Evolutionary conservation across 2,113 vertebrate species (phyloP), one percentile per base, ranked within the genome.

Genomic region (Phrynosoma platyrhinos): DNA sequence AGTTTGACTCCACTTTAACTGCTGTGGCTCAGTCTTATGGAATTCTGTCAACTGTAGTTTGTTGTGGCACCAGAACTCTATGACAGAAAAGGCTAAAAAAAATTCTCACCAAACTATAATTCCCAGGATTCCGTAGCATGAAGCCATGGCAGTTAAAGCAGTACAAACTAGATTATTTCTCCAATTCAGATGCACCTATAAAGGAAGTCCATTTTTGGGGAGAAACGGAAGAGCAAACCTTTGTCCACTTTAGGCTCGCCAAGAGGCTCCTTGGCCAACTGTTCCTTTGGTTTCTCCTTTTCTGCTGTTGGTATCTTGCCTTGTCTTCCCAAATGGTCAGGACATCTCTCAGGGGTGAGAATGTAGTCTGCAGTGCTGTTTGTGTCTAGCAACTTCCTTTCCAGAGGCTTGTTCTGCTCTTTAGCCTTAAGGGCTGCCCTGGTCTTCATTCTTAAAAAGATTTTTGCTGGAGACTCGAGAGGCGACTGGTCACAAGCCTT

Each of bases 371-470:
- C 0, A 14, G 0, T 0, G 23, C 0, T 30, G 72, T 36, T 21
- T 3, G 53, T 2, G 18, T 4, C 42, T 0, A 55, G n/a, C 0
- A 21, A 30, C 32, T 4, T 30, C 0, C 9, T 76, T 0, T 64
- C 75, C 5, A 40, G 6, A 58, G 2, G 47, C 42, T 1, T 40
- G 0, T 1, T 0, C 12, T n/a, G 4, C n/a, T 7, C n/a, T 12
- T 6, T 21, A 32, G 25, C 74, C 83, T 18, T 14, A 62, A 42
- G 84, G 52, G 2, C 3, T 4, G 84, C 42, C 71, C 1, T 12
- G 4, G 40, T 32, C 82, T 95, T 94, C 94, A 93, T 91, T 82
- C 71, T 84, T 79, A 90, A 90, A 83, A 95, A 95, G 18, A 91
- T 6, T 69, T 94, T 95, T 72, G 71, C 90, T 36, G 93, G 95